These are phyloP conservation scores for Argyra leucocephala DNA, from an alignment of 2,888 invertebrate species.

Conservation along the genomic window DNA sequence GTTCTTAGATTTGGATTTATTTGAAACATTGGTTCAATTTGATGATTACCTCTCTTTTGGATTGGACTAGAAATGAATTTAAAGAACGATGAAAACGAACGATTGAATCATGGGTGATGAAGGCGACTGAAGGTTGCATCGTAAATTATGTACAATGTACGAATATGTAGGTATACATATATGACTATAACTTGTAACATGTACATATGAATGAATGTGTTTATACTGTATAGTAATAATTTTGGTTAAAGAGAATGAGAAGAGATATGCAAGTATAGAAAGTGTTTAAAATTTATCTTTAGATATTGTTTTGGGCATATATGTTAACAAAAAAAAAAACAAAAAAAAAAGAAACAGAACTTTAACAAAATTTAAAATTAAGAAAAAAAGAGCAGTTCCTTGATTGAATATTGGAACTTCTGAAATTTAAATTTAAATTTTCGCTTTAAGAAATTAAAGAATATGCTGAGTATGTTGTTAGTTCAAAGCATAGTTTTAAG, in stretches of 20 bases:
- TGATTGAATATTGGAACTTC: too few species aligned
- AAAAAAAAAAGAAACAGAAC: too few species aligned
- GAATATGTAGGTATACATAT: not conserved
- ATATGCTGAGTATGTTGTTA: too few species aligned
- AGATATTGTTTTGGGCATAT: not conserved
- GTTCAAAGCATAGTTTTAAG: too few species aligned
- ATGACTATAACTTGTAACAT: not conserved
- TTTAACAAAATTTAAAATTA: too few species aligned
- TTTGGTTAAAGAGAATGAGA: not conserved
- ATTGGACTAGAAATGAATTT: not conserved
- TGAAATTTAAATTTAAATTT: too few species aligned
- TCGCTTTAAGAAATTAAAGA: too few species aligned
- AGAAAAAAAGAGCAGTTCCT: too few species aligned
- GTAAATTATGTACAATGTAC: not conserved
- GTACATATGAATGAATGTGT: not conserved
- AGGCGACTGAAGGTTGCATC: constrained; percentile 3
- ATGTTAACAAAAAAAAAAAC: not conserved
- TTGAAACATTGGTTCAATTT: not conserved
- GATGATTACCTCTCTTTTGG: not conserved
- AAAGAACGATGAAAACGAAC: not conserved
- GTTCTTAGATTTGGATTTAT: not conserved
- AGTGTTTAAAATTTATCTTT: constrained; percentile 6
- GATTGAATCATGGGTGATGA: not conserved
- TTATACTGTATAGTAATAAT: not conserved
- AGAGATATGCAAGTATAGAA: constrained; percentile 6